Evolutionary conservation across 30 jellyfish, hydroid and myxozoan species (phyloP).

Genomic region (Turritopsis dohrnii): DNA sequence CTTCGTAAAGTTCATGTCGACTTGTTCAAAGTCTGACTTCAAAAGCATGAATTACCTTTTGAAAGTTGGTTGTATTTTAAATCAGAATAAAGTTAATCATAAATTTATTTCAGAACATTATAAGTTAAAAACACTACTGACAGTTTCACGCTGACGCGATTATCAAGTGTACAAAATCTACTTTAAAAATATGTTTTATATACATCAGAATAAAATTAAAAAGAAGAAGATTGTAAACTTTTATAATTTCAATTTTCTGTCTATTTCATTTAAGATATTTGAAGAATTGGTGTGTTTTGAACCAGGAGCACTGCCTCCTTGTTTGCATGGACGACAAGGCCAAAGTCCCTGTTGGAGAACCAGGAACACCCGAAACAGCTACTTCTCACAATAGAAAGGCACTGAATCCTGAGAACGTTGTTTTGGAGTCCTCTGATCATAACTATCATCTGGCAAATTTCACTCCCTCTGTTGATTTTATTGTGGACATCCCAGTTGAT

Average conservation of each 20-base stretch:
- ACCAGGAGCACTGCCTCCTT: not conserved
- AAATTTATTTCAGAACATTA: no score
- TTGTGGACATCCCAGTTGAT: not conserved
- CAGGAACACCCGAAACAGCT: slow-evolving; percentile 49
- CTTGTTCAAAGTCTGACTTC: slow-evolving; percentile 28
- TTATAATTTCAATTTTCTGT: no score
- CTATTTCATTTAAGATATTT: no score
- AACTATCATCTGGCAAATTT: slow-evolving; percentile 1
- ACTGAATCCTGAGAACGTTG: not conserved
- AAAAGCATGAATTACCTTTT: no score
- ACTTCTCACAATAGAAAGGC: slow-evolving; percentile 16
- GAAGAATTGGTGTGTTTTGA: slow-evolving; percentile 33
- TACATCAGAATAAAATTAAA: no score
- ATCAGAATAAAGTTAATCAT: no score
- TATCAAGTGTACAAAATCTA: no score
- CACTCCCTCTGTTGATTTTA: slow-evolving; percentile 16
- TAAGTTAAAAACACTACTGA: no score
- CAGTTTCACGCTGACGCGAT: no score
- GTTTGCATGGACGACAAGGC: slow-evolving; percentile 50
- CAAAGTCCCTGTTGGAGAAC: slow-evolving; percentile 40
- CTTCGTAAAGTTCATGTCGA: slow-evolving; percentile 23
- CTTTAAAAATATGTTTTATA: no score
- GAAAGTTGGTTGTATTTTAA: no score
- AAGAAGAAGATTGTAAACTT: no score
- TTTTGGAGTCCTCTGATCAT: slow-evolving; percentile 39